Base-by-base conservation (phyloP, 2,113 vertebrate species). In the Vidua chalybeata region DNA sequence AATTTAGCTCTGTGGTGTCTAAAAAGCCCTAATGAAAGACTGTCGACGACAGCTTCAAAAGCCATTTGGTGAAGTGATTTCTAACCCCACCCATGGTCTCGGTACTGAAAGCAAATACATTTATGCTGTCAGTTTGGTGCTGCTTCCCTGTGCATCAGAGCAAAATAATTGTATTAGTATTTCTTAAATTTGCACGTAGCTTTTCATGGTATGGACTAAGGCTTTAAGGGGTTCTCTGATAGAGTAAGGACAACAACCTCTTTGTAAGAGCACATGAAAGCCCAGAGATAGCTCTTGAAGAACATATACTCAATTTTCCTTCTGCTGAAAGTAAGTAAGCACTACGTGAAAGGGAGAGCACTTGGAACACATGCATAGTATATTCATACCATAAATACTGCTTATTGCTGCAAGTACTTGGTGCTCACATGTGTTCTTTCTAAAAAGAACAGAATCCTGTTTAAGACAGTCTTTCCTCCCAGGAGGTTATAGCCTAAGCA, bases 11-110 rank as follows among this genome's bases (percentile, higher is more conserved):
- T 74, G 71, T 1, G 24, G 84, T 85, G 85, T 67, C 63, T 74
- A 55, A 94, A 93, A 84, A 93, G 64, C 72, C 54, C 52, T 93
- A 93, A 86, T 85, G 88, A 96, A 90, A 91, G 87, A 80, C 69
- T 52, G 52, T 79, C 30, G 13, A 85, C 3, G 17, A 87, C 78
- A 92, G 84, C 63, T 95, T 89, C 59, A 77, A 85, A 51, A 83
- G 74, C 67, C 5, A 1, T 48, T 89, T 69, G 61, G 52, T 2
- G 7, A 69, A 80, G 67, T 33, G 90, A 81, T 90, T 95, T 66
- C 52, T 67, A 49, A 84, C 92, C 54, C 68, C 61, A 6, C 94
- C 95, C 72, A 0, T 64, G 48, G 69, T 89, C 45, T 41, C 23
- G 79, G 85, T 81, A 62, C 61, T 15, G 23, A 55, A 31, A 92